These are phyloP conservation scores for Dicyrtomina minuta DNA, from an alignment of 2,888 invertebrate genomes.

Conservation along the genomic window DNA sequence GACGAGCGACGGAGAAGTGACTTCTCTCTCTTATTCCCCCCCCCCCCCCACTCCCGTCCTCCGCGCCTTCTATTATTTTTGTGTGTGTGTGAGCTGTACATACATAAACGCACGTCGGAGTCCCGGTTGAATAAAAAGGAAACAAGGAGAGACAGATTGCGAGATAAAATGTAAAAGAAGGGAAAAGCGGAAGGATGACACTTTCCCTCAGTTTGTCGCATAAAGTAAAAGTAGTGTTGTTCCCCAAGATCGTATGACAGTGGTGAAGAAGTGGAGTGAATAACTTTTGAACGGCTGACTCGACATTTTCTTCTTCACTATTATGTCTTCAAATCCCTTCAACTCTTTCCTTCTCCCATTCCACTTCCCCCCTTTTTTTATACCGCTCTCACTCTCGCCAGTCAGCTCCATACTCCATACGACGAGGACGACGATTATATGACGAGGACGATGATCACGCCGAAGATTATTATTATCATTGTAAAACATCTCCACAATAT, in stretches of 20 bases:
- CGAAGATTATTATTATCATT: constrained; percentile 17
- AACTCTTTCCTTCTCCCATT: not conserved
- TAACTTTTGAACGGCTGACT: constrained; percentile 26
- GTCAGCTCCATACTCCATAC: not conserved
- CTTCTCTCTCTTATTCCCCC: constrained; percentile 4
- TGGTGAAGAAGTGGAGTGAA: constrained; percentile 10
- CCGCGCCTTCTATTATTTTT: not conserved
- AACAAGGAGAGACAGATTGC: constrained; percentile 24
- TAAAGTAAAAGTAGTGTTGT: constrained; percentile 15
- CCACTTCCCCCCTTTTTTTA: not conserved
- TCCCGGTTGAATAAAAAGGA: constrained; percentile 21
- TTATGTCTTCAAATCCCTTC: not conserved
- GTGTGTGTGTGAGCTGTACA: not conserved
- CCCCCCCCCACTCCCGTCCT: not conserved
- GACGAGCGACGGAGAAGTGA: not conserved
- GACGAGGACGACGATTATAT: not conserved
- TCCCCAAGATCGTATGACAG: constrained; percentile 4
- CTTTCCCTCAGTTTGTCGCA: constrained; percentile 21
- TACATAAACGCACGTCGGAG: not conserved
- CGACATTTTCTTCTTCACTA: constrained; percentile 17
- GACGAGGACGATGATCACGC: constrained; percentile 17
- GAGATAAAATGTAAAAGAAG: constrained; percentile 19
- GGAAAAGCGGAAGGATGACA: constrained; percentile 15
- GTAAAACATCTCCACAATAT: not conserved
- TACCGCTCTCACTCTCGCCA: not conserved